These are phyloP conservation scores for Acronicta alni DNA, from an alignment of 2,888 invertebrate genomes.

Conservation along the genomic window DNA sequence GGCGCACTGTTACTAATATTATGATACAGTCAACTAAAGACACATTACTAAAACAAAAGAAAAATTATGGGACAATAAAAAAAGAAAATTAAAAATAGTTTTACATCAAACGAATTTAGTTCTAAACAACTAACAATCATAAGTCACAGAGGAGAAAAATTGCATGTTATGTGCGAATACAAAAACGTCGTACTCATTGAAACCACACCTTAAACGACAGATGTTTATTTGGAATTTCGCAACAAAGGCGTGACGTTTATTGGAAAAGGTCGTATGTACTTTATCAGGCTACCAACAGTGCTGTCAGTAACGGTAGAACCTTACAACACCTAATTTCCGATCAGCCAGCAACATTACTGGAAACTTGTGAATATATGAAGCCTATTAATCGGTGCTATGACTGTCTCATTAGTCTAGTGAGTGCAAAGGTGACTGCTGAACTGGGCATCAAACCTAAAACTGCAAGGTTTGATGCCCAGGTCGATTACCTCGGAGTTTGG, in stretches of 20 bases:
- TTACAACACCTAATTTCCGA: not conserved
- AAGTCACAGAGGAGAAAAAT: conserved; percentile 1
- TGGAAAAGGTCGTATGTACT: conserved; percentile 3
- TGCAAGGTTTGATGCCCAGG: too few relatives aligned
- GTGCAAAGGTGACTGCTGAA: too few relatives aligned
- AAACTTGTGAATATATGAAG: too few relatives aligned
- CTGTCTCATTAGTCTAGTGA: too few relatives aligned
- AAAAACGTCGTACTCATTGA: not conserved
- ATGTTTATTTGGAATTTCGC: conserved; percentile 1
- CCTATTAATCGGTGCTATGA: too few relatives aligned
- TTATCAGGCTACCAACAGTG: not conserved
- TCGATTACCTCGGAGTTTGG: too few relatives aligned
- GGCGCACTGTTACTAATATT: not conserved
- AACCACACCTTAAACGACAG: conserved; percentile 2
- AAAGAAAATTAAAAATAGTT: conserved; percentile 6
- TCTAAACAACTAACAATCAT: conserved; percentile 13
- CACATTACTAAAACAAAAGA: conserved; percentile 1
- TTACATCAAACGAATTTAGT: conserved; percentile 3
- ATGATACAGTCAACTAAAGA: not conserved
- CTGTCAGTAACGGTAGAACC: too few relatives aligned
- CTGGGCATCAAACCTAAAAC: too few relatives aligned
- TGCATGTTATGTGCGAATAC: conserved; percentile 1
- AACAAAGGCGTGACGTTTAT: conserved; percentile 5
- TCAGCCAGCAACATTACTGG: too few relatives aligned
- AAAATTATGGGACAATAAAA: conserved; percentile 1